Evolutionary conservation across 1,140 invertebrate species (phyloP), one percentile per base, ranked within the genome.

Genomic region (Andricus grossulariae): DNA sequence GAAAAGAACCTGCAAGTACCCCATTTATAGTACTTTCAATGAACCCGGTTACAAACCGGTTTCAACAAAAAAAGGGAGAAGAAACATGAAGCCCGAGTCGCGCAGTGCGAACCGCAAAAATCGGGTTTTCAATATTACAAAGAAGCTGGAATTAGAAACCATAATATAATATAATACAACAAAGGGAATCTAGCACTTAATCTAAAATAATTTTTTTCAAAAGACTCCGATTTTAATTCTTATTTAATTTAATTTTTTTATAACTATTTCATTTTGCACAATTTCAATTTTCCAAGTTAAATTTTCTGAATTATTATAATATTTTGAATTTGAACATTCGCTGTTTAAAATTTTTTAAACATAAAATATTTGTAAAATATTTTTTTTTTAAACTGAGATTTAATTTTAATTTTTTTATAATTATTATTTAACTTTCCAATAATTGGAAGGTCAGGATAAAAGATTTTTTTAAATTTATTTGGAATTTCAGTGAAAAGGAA

Each of bases 41-140:
- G 75, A 70, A 55, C 72, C 75, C 72, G 76, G 72, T 77, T 77
- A 12, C 18, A 71, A 74, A 78, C 76, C 72, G 76, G 76, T 78
- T 78, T 51, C n/a, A 49, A 16, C 21, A 21, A 21, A 49, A 50
- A 78, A 39, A 70, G 11, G 18, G 11, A 21, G 60, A 45, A 70
- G 49, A 70, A 55, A 73, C 72, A 73, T 73, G 51, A 77, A 73
- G 72, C 21, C 57, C 57, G 45, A 71, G 51, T 45, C 13, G 25
- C 39, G 16, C 11, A 73, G 52, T 73, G 50, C 74, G 45, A 25
- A n/a, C 60, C n/a, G 57, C 25, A 32, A 66, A 66, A 73, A 73
- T 73, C n/a, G 15, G 39, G 39, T 55, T 73, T 73, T 54, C 19
- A 73, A 73, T 73, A 54, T 39, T 66, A 66, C 60, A 66, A 66